These are phyloP conservation scores for Scleropages formosus DNA, from an alignment of 2,797 vertebrate species.

Conservation along the genomic window DNA sequence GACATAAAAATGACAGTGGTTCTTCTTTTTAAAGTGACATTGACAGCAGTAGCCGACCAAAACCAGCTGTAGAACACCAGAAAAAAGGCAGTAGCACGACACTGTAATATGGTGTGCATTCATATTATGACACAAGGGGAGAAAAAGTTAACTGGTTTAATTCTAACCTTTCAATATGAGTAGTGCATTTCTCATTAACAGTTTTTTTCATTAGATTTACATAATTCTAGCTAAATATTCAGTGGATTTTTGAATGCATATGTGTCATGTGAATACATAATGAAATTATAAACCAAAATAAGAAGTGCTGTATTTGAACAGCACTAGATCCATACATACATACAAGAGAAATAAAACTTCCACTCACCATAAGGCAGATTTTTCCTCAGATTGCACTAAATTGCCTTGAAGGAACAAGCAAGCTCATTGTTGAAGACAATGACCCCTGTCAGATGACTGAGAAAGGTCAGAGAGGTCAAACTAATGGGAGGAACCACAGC, in stretches of 20 bases:
- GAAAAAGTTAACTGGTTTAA: too few relatives aligned
- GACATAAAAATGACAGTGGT: too few relatives aligned
- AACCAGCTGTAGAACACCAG: conserved; percentile 15
- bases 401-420: conserved; percentile 50
- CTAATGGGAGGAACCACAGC: conserved; percentile 65
- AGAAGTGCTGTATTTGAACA: not conserved
- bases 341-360: not conserved
- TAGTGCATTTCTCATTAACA: too few relatives aligned
- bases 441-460: conserved; percentile 74
- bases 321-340: not conserved
- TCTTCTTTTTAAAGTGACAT: not conserved
- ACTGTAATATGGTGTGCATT: not conserved
- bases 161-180: too few relatives aligned
- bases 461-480: conserved; percentile 76
- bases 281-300: too few relatives aligned
- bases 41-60: not conserved
- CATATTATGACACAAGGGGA: not conserved
- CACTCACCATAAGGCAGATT: conserved; percentile 5
- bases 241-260: too few relatives aligned
- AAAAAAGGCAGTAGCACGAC: conserved; percentile 20
- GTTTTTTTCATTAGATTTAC: too few relatives aligned
- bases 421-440: conserved; percentile 57
- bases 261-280: too few relatives aligned
- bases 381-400: conserved; percentile 53
- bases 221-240: too few relatives aligned